Base-by-base conservation (phyloP, 2,113 vertebrate genomes). In the Galemys pyrenaicus region DNA sequence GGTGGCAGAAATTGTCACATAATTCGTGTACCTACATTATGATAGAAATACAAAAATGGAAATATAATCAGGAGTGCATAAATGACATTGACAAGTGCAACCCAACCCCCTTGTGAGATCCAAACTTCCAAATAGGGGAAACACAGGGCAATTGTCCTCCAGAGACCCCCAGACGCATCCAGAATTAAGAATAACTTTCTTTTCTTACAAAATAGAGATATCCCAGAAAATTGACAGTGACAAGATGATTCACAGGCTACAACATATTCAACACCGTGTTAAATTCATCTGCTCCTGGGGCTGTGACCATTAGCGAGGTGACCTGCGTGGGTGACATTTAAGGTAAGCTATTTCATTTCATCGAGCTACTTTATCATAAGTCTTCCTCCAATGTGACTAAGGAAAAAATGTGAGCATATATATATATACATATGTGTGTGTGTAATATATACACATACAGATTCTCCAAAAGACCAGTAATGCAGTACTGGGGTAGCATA, bases 1-100 rank as follows among this genome's bases (percentile, higher is more conserved):
- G 99, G 98, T 99, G 99, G 98, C 99, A 99, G 98, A 99, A 99
- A 98, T 99, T 99, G 99, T 99, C 99, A 98, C 99, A 99, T 98
- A 99, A 98, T 98, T 99, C 99, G 98, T 99, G 99, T 96, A 99
- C 99, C 99, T 99, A 97, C 89, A 92, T 98, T 97, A 97, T 87
- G 96, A 97, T 89, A 90, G 96, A 95, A 96, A 97, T 96, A 73
- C 85, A 97, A 94, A 97, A 94, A 96, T 97, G 96, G 98, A 98
- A 98, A 98, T 97, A 98, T 97, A 98, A 98, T 98, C 97, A 98
- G 97, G 94, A 97, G 97, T 96, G 96, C 97, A 74, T 98, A 98
- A 99, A 98, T 97, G 97, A 98, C 98, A 98, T 97, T 98, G 98
- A 98, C 98, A 99, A 98, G 98, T 98, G 98, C 98, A 98, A 98